These are phyloP conservation scores for Ooceraea biroi DNA, from an alignment of 1,140 invertebrate genomes.

Conservation along the genomic window DNA sequence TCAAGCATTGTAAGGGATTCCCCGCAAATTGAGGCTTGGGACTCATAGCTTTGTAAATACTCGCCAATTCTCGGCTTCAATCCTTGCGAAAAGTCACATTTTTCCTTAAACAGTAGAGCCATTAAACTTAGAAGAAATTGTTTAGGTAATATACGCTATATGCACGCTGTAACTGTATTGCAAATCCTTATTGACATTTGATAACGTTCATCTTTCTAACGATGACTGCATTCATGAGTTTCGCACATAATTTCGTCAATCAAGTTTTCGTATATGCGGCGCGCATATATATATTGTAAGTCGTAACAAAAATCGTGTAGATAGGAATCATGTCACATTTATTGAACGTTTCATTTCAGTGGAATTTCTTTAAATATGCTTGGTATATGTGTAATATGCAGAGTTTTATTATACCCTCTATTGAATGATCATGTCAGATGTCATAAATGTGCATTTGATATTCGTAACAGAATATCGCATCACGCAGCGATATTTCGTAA, in stretches of 20 bases:
- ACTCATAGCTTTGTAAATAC: too few species aligned
- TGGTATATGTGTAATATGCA: neutral
- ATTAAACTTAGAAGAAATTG: neutral
- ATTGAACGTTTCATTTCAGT: slow-evolving; percentile 30
- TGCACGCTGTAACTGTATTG: neutral
- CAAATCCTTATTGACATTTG: slow-evolving; percentile 8
- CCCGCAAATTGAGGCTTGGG: too few species aligned
- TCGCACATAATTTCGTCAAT: neutral
- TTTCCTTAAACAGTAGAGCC: too few species aligned
- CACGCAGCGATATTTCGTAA: slow-evolving; percentile 10
- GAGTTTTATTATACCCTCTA: slow-evolving; percentile 11
- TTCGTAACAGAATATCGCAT: neutral
- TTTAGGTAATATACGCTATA: too few species aligned
- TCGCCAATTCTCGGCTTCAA: too few species aligned
- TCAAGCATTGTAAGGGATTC: too few species aligned
- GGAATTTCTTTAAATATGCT: slow-evolving; percentile 1
- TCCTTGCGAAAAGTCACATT: neutral
- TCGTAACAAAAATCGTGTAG: neutral
- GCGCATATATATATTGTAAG: neutral
- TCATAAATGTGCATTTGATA: slow-evolving; percentile 30
- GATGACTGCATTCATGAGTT: neutral
- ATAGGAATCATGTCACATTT: slow-evolving; percentile 28
- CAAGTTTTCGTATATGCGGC: neutral
- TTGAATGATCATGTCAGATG: slow-evolving; percentile 47
- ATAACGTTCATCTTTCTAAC: neutral